Conservation (phyloP, 2,113 vertebrate genomes). For the Acanthisitta chloris region DNA sequence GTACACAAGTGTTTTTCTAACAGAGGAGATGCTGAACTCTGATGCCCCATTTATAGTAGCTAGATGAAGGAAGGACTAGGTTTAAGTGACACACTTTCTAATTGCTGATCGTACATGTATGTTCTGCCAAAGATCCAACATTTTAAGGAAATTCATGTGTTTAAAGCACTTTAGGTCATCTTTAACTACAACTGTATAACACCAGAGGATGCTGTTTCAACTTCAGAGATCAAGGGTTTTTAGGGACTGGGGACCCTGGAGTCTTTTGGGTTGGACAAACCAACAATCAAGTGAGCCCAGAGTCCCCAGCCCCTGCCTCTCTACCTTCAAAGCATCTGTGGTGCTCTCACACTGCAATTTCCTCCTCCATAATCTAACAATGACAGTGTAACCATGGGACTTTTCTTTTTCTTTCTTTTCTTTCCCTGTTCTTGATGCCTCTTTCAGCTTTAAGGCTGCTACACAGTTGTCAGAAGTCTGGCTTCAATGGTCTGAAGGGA, state of each 20-base stretch:
- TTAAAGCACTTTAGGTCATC: background rate
- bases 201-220: constrained; percentile 64
- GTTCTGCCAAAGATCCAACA: background rate
- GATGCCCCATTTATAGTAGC: background rate
- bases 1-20: background rate
- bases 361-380: constrained; percentile 32
- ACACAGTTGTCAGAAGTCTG: constrained; percentile 70
- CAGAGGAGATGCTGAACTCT: background rate
- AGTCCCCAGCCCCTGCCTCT: background rate
- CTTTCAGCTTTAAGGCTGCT: constrained; percentile 57
- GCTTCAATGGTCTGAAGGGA: constrained; percentile 68
- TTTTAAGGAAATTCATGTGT: background rate
- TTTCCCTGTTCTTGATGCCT: background rate
- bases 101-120: background rate
- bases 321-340: constrained; percentile 45
- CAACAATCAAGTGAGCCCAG: background rate
- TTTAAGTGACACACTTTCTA: background rate
- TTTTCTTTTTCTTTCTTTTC: background rate
- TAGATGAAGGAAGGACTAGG: background rate
- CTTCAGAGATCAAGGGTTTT: constrained; percentile 60
- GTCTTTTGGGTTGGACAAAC: background rate
- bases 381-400: background rate
- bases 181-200: constrained; percentile 62
- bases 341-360: constrained; percentile 53
- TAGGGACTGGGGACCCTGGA: constrained; percentile 1